Conservation (phyloP, 2,888 invertebrate genomes). For the Hypomecis atomaria region DNA sequence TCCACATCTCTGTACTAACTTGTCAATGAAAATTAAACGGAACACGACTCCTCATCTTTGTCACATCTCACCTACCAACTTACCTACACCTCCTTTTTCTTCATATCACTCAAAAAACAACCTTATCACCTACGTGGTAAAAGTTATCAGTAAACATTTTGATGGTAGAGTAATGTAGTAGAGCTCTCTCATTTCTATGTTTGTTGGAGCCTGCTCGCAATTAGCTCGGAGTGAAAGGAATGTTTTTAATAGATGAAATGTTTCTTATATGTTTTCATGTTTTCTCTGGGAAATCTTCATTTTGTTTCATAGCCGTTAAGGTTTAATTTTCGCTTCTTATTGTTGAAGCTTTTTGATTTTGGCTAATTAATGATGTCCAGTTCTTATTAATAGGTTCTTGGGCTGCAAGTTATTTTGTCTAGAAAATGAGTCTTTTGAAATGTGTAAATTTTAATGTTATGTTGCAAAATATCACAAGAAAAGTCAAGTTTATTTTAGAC, state of each 20-base stretch:
- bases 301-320: slow-evolving; percentile 18
- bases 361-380: slow-evolving; percentile 11
- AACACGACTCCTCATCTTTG: slow-evolving; percentile 68
- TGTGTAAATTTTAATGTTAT: too few relatives aligned
- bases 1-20: slow-evolving; percentile 38
- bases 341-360: slow-evolving; percentile 16
- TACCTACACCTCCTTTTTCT: slow-evolving; percentile 4
- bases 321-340: slow-evolving; percentile 1
- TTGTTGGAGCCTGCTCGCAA: slow-evolving; percentile 66
- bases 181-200: slow-evolving; percentile 63
- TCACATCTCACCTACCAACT: slow-evolving; percentile 54
- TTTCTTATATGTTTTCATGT: slow-evolving; percentile 47
- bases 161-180: slow-evolving; percentile 14
- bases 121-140: slow-evolving; percentile 34
- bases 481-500: too few relatives aligned
- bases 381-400: background rate
- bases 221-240: slow-evolving; percentile 64
- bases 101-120: slow-evolving; percentile 37
- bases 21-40: slow-evolving; percentile 75
- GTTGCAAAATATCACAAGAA: too few relatives aligned
- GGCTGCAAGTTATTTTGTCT: too few relatives aligned
- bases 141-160: slow-evolving; percentile 2
- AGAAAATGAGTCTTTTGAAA: too few relatives aligned
- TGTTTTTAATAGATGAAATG: slow-evolving; percentile 54
- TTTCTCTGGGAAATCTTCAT: slow-evolving; percentile 26